Base-by-base conservation (phyloP, 2,113 vertebrate genomes). In the Cephalophus harveyi region DNA sequence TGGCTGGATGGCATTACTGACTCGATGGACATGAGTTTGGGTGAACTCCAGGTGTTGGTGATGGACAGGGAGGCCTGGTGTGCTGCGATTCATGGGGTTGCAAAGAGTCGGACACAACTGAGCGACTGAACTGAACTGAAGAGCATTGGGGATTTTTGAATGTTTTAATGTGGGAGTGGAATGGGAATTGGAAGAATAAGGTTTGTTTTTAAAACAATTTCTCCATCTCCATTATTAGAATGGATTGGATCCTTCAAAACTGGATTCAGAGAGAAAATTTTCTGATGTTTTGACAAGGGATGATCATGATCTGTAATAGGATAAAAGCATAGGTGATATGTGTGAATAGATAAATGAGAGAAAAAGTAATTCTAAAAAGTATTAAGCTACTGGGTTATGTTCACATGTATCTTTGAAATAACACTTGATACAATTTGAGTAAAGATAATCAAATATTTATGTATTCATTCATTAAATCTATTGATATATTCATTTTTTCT, bases 341-440 rank as follows among this genome's bases (percentile, higher is more conserved):
- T 43, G 12, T 64, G 15, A 64, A 54, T 33, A 89, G 17, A 91
- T 83, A 83, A 87, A 52, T 71, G 25, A 93, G 7, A 40, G 43
- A 46, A 88, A 96, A 87, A 64, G 40, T 2, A 78, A 23, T 52
- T 89, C 25, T 87, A 1, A 92, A 92, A 17, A 78, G 55, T 94
- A 74, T 55, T 92, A 46, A 71, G 12, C 5, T 62, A 16, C 13
- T 28, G 30, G 23, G 0, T 3, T 78, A 14, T 76, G 7, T 95
- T 96, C 48, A 87, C 91, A 91, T 85, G 30, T 52, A 76, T 76
- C 19, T 28, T 95, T 71, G 81, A 92, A 78, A 43, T 7, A 36
- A 4, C 21, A 23, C 9, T 84, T 40, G 10, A 19, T 33, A 52
- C 15, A 43, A 87, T 8, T 40, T 88, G 33, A 1, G 23, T 92